Evolutionary conservation across 64 coral and sea anemone genomes (phyloP).

Genomic region (Montipora sp.): DNA sequence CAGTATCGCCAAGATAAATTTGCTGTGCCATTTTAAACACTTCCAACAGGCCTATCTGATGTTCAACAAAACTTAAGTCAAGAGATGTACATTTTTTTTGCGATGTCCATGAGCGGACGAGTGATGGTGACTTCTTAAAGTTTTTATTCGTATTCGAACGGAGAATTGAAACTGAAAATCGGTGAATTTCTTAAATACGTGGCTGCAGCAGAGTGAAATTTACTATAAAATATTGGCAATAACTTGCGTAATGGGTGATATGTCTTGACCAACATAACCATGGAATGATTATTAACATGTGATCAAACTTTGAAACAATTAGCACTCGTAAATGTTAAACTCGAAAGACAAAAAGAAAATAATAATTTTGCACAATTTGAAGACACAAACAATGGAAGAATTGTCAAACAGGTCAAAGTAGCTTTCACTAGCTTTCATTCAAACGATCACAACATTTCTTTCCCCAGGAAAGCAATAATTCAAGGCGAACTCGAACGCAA

Average conservation of each 20-base stretch:
- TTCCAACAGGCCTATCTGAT: constrained; percentile 32
- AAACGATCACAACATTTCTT: neutral
- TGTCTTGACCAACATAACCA: neutral
- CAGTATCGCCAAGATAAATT: neutral
- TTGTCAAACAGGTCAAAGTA: neutral
- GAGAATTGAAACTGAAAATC: constrained; percentile 6
- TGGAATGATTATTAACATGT: neutral
- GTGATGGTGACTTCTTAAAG: no score
- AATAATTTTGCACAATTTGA: neutral
- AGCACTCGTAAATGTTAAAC: neutral
- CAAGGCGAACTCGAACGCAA: neutral
- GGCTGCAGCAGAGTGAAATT: neutral
- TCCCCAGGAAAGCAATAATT: neutral
- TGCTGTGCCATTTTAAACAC: neutral
- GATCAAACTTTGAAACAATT: neutral
- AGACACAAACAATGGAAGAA: neutral
- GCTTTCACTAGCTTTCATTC: neutral
- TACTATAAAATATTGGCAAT: neutral
- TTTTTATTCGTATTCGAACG: neutral
- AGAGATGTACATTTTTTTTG: constrained; percentile 4
- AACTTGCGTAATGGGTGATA: neutral
- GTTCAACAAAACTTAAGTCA: constrained; percentile 44
- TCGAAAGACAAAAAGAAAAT: neutral
- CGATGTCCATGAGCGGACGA: neutral
- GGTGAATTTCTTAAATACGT: neutral